Evolutionary conservation across 2,888 invertebrate species (phyloP), one percentile per base, ranked within the genome.

Genomic region (Diplazon laetatorius): DNA sequence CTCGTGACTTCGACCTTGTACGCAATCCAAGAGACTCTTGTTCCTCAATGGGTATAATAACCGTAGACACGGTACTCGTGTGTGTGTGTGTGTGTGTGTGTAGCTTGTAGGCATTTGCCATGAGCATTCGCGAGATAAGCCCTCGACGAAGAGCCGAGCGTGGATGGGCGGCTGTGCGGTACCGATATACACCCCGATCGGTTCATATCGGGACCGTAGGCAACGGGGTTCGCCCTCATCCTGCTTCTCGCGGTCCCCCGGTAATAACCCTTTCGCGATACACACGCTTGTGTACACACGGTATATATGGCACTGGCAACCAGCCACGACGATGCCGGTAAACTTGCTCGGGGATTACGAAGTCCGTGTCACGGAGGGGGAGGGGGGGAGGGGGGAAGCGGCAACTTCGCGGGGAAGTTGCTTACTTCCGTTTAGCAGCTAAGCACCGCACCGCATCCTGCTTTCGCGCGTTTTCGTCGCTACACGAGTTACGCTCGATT

Each of bases 301-400:
- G 35, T 55, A 82, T n/a, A n/a, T n/a, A n/a, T n/a, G n/a, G n/a
- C 82, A 5, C 30, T 86, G 86, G 87, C 86, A 83, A 78, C 69
- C 82, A 83, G 87, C 87, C 87, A 87, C 82, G 82, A 76, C 80
- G 48, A 80, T 80, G 84, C 82, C 82, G 83, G 86, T 85, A 86
- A 88, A 88, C 84, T 88, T 87, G 80, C 85, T 85, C 84, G 85
- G 86, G 84, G 83, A 86, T 85, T 84, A 84, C 82, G 80, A 77
- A 82, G 79, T 80, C 81, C 80, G 82, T 5, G 2, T 6, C 6
- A 5, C 30, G 2, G 6, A 2, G 30, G 30, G 30, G 6, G 25
- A 25, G 10, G 22, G 10, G 22, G 25, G 14, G 52, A 50, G 3
- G 12, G 37, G 10, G 12, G 37, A 8, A 81, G 82, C 63, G 80